These are phyloP conservation scores for Indicator maculatus DNA, from an alignment of 2,113 vertebrate species.

Conservation along the genomic window DNA sequence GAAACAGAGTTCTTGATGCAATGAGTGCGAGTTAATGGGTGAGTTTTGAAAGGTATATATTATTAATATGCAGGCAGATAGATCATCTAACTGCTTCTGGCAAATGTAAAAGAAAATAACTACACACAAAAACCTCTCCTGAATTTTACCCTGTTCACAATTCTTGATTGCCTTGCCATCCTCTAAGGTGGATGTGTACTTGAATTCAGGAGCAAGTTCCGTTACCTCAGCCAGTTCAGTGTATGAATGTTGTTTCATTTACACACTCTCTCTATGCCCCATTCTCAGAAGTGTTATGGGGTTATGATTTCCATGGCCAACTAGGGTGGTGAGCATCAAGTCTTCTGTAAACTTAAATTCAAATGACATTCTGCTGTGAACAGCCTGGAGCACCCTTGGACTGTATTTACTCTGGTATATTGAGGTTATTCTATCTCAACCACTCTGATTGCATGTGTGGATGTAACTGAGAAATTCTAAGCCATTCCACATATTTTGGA, in stretches of 20 bases:
- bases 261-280: background rate
- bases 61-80: background rate
- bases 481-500: background rate
- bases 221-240: background rate
- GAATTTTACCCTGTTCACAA: background rate
- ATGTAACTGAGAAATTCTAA: background rate
- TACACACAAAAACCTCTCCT: background rate
- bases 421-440: background rate
- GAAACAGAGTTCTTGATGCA: background rate
- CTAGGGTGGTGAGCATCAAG: background rate
- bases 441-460: background rate
- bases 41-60: background rate
- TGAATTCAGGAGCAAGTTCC: background rate
- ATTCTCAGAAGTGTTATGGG: background rate
- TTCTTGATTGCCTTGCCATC: background rate
- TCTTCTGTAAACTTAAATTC: background rate
- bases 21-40: slow-evolving; percentile 13
- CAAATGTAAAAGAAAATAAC: background rate
- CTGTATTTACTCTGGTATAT: background rate
- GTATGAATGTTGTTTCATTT: background rate
- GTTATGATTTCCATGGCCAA: background rate
- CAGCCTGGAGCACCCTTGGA: background rate
- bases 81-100: background rate
- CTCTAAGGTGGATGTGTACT: background rate
- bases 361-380: background rate